phyloP scores from a whole-genome alignment of 1,140 invertebrate genomes.

The Venturia canescens region DNA sequence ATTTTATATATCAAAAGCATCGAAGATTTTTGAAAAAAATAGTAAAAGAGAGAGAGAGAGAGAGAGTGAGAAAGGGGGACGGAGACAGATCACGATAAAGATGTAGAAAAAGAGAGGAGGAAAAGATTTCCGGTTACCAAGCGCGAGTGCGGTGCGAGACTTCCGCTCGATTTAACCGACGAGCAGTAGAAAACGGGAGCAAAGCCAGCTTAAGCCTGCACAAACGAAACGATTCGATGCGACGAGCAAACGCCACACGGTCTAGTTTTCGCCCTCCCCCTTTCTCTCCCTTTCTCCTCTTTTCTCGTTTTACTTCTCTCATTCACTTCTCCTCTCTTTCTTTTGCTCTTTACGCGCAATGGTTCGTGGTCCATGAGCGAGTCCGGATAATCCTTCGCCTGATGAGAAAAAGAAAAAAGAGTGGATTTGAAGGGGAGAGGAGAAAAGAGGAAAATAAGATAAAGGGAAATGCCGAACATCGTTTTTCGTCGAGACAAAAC shows the following conservation, averaged over 20 bases:
- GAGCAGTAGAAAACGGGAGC: conserved; percentile 57
- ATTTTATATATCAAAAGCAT: conserved; percentile 14
- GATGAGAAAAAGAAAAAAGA: conserved; percentile 14
- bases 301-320: neutral
- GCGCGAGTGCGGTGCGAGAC: neutral
- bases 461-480: neutral
- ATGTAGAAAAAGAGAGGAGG: neutral
- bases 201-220: conserved; percentile 62
- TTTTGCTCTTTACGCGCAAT: neutral
- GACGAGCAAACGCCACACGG: conserved; percentile 4
- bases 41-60: neutral
- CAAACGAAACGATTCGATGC: conserved; percentile 60
- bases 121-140: conserved; percentile 9
- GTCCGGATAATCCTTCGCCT: conserved; percentile 21
- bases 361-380: conserved; percentile 14
- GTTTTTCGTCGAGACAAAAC: neutral
- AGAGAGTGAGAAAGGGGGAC: neutral
- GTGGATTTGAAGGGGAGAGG: neutral
- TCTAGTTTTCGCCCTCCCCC: conserved; percentile 9
- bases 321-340: neutral
- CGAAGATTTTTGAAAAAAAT: conserved; percentile 57
- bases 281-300: neutral
- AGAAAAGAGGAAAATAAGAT: neutral
- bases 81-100: neutral
- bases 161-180: conserved; percentile 21